Evolutionary conservation across 2,797 vertebrate species (phyloP).

Genomic region (Cirrhinus molitorella): DNA sequence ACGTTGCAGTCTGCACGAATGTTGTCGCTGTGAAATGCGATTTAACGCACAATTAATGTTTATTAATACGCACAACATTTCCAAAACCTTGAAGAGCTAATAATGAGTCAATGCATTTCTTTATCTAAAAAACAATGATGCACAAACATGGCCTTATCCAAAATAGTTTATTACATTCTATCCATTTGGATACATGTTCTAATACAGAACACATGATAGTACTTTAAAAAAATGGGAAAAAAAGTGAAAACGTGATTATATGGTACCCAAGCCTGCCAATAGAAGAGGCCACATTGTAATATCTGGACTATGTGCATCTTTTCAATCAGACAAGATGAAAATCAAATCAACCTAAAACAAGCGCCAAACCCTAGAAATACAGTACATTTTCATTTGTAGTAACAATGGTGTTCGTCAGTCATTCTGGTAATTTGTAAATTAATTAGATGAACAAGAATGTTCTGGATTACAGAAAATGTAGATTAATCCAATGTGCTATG

Average conservation of each 20-base stretch:
- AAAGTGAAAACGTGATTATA: neutral
- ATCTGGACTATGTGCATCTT: neutral
- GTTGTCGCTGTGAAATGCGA: slow-evolving; percentile 1
- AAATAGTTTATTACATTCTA: neutral
- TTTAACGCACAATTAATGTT: neutral
- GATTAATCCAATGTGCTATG: neutral
- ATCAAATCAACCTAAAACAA: slow-evolving; percentile 12
- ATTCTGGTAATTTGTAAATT: neutral
- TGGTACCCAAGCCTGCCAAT: neutral
- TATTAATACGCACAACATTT: neutral
- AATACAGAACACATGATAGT: neutral
- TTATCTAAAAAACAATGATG: neutral
- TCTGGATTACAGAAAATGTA: neutral
- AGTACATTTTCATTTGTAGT: neutral
- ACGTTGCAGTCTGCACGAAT: slow-evolving; percentile 10
- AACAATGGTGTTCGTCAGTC: neutral
- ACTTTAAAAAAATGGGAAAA: neutral
- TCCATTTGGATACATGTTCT: neutral
- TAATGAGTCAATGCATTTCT: slow-evolving; percentile 10
- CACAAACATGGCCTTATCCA: slow-evolving; percentile 1
- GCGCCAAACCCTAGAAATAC: slow-evolving; percentile 16
- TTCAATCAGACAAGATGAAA: neutral
- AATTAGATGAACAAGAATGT: neutral
- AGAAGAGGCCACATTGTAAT: neutral
- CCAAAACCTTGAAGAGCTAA: neutral